Conservation (phyloP, 1,140 invertebrate genomes). For the Venturia canescens region DNA sequence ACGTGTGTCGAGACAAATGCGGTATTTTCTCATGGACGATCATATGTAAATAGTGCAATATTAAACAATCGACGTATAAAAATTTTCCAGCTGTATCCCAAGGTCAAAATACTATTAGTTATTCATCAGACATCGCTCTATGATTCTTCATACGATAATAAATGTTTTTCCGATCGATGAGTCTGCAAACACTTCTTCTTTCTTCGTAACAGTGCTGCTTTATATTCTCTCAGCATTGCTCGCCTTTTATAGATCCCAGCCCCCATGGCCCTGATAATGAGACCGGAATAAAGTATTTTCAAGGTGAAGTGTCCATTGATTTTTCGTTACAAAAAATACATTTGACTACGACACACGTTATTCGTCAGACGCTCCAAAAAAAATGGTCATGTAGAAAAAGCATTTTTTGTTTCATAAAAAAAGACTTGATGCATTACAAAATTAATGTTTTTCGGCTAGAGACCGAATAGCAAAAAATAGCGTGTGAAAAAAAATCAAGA, state of each 20-base stretch:
- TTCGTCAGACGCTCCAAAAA: no score
- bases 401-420: no score
- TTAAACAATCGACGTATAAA: background rate
- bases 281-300: background rate
- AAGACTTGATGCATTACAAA: no score
- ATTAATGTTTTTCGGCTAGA: no score
- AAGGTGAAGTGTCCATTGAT: background rate
- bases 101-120: conserved; percentile 15
- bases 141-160: background rate
- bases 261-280: background rate
- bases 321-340: background rate
- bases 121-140: conserved; percentile 9
- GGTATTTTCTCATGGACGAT: background rate
- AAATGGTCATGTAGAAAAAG: no score
- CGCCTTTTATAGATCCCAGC: background rate
- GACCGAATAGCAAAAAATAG: no score
- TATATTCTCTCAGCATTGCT: background rate
- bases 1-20: background rate
- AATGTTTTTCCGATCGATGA: conserved; percentile 12
- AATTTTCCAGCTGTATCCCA: background rate
- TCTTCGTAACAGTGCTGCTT: background rate
- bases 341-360: no score
- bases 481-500: no score
- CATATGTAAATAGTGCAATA: conserved; percentile 6
- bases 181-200: background rate